Evolutionary conservation across 2,888 invertebrate species (phyloP), one percentile per base, ranked within the genome.

Genomic region (Drosophila neutralis): DNA sequence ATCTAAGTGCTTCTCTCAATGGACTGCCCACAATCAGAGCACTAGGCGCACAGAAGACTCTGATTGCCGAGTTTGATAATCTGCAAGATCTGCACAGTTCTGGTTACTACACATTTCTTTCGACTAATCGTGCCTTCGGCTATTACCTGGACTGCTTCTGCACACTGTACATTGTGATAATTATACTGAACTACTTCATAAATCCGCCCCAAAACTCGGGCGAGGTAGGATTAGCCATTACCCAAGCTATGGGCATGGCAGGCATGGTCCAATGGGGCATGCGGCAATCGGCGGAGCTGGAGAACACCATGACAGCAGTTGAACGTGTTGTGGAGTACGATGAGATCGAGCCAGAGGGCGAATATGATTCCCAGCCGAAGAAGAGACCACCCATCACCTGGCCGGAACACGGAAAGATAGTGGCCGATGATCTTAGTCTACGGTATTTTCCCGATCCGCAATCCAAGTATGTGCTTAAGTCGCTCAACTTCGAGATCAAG

Each of bases 21-120:
- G 99, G 99, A 0, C 94, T 99, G 62, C 96, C 97, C 0, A 98
- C 98, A 0, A 98, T 99, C 45, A 94, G 99, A 68, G 97, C 98
- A 0, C 97, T 97, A 91, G 95, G 95, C 10, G 97, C 97, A 0
- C 96, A 98, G 91, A 94, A 95, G 53, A 95, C 96, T n/a, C 95
- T 98, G 49, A 95, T 95, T 49, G 93, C 94, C 38, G 97, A 97
- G 91, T 97, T 97, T 87, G 97, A 97, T 84, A 95, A 95, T 79
- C 96, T 97, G 84, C 97, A 97, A 92, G 97, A 97, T 91, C 91
- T 96, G 0, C 98, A 99, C 90, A 97, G 98, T 57, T 97, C 98
- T 0, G 96, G 98, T 2, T 99, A 97, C 96, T 98, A 96, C 91
- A 94, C 97, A 78, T 98, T 98, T 92, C 95, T 99, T 51, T 95